Base-by-base conservation (phyloP, 2,888 invertebrate species). In the Tenodera sinensis region DNA sequence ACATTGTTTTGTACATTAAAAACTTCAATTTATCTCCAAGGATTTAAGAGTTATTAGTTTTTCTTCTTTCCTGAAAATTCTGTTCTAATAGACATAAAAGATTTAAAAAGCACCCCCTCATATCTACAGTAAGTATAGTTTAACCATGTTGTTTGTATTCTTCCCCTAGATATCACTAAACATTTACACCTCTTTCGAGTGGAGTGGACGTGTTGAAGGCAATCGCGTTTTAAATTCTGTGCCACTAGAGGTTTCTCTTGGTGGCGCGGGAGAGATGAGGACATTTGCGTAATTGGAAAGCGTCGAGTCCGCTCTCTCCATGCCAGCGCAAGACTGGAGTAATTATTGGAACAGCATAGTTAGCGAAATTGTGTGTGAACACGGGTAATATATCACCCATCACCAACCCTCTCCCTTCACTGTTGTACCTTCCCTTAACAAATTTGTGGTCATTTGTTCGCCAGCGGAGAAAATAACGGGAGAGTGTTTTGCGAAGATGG, bases 261-360 rank as follows among this genome's bases (percentile, higher is more conserved):
- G 84, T 71, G 28, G 47, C 27, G 28, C 28, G 71, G 20, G 30
- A 15, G 34, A 34, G 84, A 84, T 93, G 93, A 42, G 42, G 42
- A 93, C 93, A 93, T 93, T 93, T 93, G 93, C 93, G 93, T 93
- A 93, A 93, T 93, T 93, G 93, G 93, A 93, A 93, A 93, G 25
- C 54, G 54, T 71, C 54, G 20, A 71, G 93, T 93, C 93, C 92
- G 92, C 2, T 71, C 84, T 54, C 54, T 28, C 28, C 34, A 84
- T 27, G 85, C 42, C n/a, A 34, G 25, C 27, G 85, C 34, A 47
- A 15, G 88, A 47, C n/a, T 81, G 27, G 85, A 30, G 88, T 84
- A 88, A 88, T 88, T 88, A 88, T 81, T 30, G 85, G 81, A 85
- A 85, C 82, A 88, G 85, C 88, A 30, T 71, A 82, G 87, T 87